Base-by-base conservation (phyloP, 1,140 invertebrate genomes). In the Phymastichus coffea region DNA sequence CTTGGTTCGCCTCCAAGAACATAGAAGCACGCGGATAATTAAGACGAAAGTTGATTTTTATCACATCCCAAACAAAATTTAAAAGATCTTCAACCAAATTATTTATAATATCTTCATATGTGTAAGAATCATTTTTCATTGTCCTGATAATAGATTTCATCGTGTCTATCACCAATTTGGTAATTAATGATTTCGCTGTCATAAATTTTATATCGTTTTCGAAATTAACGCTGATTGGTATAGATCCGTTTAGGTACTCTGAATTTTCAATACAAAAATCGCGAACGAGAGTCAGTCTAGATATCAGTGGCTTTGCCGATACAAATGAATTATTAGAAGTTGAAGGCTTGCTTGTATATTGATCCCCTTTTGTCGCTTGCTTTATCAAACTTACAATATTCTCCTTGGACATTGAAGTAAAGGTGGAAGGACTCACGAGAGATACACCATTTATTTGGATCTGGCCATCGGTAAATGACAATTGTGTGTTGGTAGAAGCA, bases 361-460 rank as follows among this genome's bases (percentile, higher is more conserved):
- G n/a, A n/a, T n/a, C n/a, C n/a, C n/a, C n/a, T n/a, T n/a, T n/a
- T 17, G 40, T 8, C 30, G 10, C 10, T 38, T 57, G n/a, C 19
- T 57, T 57, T 8, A 57, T 48, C 37, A 41, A 25, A 20, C 17
- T 37, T 17, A 46, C 9, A 25, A 46, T 33, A 15, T 28, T 28
- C 1, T 60, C 33, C 25, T 62, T 61, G 0, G 47, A 55, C 43
- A 57, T 61, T 17, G 35, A 48, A 14, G 56, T 15, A 43, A 65
- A 66, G 35, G 59, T 26, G 9, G 63, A 58, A 1, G 71, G 67
- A 56, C 63, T 64, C 26, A 74, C 52, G 2, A 66, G 55, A 19
- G 8, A 0, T 1, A 57, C 28, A 3, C 37, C 53, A 44, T 66
- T 52, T 9, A 69, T 38, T 30, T 7, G 26, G 8, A 68, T 41